Base-by-base conservation (phyloP, 2,113 vertebrate species). In the Callorhinus ursinus region DNA sequence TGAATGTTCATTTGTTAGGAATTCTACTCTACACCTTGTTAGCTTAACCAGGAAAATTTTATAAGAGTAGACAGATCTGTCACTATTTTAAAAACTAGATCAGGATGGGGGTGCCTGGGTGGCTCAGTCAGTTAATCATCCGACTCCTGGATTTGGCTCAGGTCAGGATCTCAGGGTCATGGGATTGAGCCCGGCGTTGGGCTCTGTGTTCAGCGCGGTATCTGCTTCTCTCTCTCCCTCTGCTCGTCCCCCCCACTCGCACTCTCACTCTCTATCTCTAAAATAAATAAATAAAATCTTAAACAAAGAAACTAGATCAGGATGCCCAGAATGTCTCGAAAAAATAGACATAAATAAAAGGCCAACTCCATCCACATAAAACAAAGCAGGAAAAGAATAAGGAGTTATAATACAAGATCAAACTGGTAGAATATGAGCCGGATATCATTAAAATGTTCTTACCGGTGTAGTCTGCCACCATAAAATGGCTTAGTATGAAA, bases 401-500 rank as follows among this genome's bases (percentile, higher is more conserved):
- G 31, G n/a, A 31, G 28, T 88, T 91, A n/a, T 12, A 93, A 46
- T 15, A 87, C 1, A 55, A 7, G 69, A 79, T 42, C 65, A 39
- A n/a, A 90, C 11, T 51, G 59, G n/a, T 71, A 93, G 5, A 92
- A 13, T 2, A 61, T 16, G n/a, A 67, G 13, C 0, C 5, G 71
- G 28, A 42, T 83, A 95, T 61, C 0, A 76, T 19, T 74, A 93
- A 79, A 28, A 63, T 4, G 2, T 79, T 95, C 98, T 98, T 98
- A 99, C 99, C 99, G 99, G 98, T 99, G 99, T 61, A 99, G 97
- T 98, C 99, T 99, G 95, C 99, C 99, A 39, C 99, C 99, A 2
- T 99, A 99, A 97, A 99, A 99, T 1, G 99, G 99, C 95, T 99
- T 99, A 10, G 99, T 99, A 98, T 99, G 99, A 93, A 99, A 99